Evolutionary conservation across 2,113 vertebrate species (phyloP).

Genomic region (Chlorodrepanis virens): DNA sequence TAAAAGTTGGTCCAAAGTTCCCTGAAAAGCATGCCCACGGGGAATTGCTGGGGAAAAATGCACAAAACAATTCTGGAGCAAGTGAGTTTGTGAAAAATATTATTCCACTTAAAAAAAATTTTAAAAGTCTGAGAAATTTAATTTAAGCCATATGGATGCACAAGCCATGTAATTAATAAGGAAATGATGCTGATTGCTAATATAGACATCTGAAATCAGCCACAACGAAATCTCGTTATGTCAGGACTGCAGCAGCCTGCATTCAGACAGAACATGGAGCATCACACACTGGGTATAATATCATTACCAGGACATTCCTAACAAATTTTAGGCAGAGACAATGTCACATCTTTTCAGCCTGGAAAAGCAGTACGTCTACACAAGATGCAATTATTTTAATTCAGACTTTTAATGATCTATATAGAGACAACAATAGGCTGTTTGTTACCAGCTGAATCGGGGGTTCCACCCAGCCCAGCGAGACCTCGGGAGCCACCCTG

Average conservation of each 20-base stretch:
- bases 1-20: background rate
- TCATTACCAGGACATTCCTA: background rate
- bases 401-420: background rate
- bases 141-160: constrained; percentile 16
- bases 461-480: background rate
- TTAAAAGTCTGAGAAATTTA: background rate
- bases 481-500: background rate
- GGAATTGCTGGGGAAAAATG: background rate
- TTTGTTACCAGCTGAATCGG: background rate
- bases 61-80: background rate
- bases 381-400: constrained; percentile 7
- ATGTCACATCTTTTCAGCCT: background rate
- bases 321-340: background rate
- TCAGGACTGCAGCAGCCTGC: background rate
- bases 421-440: constrained; percentile 11
- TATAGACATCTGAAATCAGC: constrained; percentile 47
- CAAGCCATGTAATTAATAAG: constrained; percentile 43
- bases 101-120: background rate
- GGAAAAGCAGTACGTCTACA: background rate
- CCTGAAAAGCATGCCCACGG: constrained; percentile 3
- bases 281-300: background rate
- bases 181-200: constrained; percentile 39
- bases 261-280: background rate
- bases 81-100: background rate
- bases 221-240: background rate